Conservation (phyloP, 2,888 invertebrate genomes). For the Phyllotreta cruciferae region DNA sequence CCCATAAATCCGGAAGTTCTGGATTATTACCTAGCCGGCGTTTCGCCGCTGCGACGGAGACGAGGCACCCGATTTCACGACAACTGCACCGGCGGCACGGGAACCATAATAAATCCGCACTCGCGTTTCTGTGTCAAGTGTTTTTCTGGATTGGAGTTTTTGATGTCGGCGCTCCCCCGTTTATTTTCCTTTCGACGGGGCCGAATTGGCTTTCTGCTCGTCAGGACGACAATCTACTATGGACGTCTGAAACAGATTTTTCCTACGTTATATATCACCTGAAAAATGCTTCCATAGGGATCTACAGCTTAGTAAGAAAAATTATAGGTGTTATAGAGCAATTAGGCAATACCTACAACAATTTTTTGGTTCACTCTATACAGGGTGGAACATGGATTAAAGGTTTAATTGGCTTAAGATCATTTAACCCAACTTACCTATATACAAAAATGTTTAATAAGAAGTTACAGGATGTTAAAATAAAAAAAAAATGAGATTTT, state of each 20-base stretch:
- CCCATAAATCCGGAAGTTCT: constrained; percentile 40
- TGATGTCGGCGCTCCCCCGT: constrained; percentile 44
- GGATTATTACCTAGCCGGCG: constrained; percentile 28
- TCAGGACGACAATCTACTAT: constrained; percentile 6
- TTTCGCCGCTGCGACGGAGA: constrained; percentile 26
- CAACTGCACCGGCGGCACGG: constrained; percentile 31
- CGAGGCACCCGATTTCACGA: constrained; percentile 30
- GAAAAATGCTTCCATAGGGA: background rate
- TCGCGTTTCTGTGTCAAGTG: constrained; percentile 34
- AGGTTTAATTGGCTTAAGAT: too few relatives aligned
- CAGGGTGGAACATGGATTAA: too few relatives aligned
- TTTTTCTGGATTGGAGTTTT: constrained; percentile 38
- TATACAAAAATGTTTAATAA: too few relatives aligned
- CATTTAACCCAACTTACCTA: too few relatives aligned
- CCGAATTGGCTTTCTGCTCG: constrained; percentile 17
- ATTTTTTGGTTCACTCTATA: too few relatives aligned
- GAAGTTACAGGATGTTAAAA: too few relatives aligned
- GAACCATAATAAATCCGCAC: constrained; percentile 33
- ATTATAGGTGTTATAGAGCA: too few relatives aligned
- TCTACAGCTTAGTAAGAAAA: too few relatives aligned
- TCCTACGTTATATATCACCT: constrained; percentile 1
- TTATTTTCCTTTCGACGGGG: constrained; percentile 44
- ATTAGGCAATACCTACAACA: too few relatives aligned
- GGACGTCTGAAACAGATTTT: background rate
- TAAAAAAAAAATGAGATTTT: too few relatives aligned